phyloP scores from a whole-genome alignment of 2,113 vertebrate genomes.

The Pygoscelis adeliae region DNA sequence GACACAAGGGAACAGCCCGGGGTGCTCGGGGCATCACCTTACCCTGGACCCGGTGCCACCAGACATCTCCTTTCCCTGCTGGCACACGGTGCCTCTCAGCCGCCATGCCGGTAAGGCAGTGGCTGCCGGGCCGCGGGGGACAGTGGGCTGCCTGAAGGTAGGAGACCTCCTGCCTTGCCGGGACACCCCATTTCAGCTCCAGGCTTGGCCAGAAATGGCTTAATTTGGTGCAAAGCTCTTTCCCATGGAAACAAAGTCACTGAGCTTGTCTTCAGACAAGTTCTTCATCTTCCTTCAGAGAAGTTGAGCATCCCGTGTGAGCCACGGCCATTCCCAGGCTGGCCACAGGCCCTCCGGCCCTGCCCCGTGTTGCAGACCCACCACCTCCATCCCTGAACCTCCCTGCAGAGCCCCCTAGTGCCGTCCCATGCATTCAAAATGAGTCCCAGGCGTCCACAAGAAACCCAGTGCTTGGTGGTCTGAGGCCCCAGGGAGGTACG shows the following conservation, averaged over 20 bases:
- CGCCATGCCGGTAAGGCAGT: not conserved
- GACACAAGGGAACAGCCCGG: not conserved
- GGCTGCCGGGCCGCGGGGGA: not conserved
- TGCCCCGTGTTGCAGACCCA: not conserved
- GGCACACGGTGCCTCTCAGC: accelerated
- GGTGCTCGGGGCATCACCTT: not conserved
- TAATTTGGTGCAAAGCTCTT: not conserved
- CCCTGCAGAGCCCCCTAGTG: not conserved
- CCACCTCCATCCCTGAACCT: not conserved
- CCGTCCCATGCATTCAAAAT: not conserved
- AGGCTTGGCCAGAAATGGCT: not conserved
- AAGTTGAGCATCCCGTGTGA: accelerated
- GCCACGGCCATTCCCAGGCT: not conserved
- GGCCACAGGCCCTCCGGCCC: not conserved
- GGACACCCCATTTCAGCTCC: accelerated
- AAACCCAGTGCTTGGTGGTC: not conserved
- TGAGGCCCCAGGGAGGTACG: accelerated
- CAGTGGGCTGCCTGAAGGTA: not conserved
- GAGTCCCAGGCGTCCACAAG: not conserved
- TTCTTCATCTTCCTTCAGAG: not conserved
- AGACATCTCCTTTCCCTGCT: not conserved
- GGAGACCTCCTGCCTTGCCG: not conserved
- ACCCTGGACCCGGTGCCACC: accelerated
- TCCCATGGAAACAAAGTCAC: not conserved
- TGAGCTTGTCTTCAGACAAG: not conserved